These are phyloP conservation scores for Anas acuta DNA, from an alignment of 2,797 vertebrate genomes.

Conservation along the genomic window DNA sequence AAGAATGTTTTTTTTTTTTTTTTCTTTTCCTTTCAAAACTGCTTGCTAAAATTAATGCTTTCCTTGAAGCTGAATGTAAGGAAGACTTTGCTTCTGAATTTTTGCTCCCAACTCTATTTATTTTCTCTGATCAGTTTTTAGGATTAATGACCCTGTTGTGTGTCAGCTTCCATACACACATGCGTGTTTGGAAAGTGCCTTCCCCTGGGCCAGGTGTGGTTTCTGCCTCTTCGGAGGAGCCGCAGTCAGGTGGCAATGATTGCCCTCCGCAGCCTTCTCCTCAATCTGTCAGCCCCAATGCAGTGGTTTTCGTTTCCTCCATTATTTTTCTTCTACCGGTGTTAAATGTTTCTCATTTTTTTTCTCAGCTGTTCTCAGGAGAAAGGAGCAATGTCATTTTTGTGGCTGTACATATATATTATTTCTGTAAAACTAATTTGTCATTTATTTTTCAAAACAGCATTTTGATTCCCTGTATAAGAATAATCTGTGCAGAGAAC, in stretches of 20 bases:
- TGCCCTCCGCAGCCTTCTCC: not conserved
- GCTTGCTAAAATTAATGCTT: not conserved
- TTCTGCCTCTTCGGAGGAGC: not conserved
- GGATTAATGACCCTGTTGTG: not conserved
- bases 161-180: not conserved
- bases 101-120: not conserved
- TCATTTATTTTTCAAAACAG: not conserved
- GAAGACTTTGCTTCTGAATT: slow-evolving; percentile 3
- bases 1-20: not conserved
- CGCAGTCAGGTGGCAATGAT: not conserved
- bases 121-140: not conserved
- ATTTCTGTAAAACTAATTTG: not conserved
- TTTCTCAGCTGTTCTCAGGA: not conserved
- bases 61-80: not conserved
- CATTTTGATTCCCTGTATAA: not conserved
- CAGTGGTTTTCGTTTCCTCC: rapidly evolving
- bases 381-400: not conserved
- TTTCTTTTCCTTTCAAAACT: not conserved
- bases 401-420: too few relatives aligned
- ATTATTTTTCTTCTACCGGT: not conserved
- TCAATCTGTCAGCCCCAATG: not conserved
- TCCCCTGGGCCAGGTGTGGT: not conserved
- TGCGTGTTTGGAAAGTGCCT: not conserved
- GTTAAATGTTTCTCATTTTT: not conserved
- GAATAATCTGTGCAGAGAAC: not conserved